These are phyloP conservation scores for Carapus acus DNA, from an alignment of 2,797 vertebrate genomes.

Conservation along the genomic window DNA sequence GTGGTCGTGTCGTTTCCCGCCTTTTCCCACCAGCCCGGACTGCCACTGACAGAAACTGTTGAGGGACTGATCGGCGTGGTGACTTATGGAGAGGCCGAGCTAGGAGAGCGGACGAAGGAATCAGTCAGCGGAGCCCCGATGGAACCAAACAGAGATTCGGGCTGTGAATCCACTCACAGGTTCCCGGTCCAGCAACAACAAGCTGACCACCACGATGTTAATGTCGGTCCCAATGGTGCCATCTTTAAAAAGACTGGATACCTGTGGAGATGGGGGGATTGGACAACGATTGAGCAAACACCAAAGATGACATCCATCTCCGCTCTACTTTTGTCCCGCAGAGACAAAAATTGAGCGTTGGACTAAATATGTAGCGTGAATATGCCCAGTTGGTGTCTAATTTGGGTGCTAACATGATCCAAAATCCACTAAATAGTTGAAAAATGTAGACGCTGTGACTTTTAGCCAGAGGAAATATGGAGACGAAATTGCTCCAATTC, in stretches of 20 bases:
- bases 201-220: conserved; percentile 91
- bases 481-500: neutral
- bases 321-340: neutral
- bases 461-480: too few species aligned
- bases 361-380: too few species aligned
- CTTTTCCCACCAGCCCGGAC: conserved; percentile 86
- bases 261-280: conserved; percentile 63
- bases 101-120: conserved; percentile 51
- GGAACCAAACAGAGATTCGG: neutral
- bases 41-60: conserved; percentile 99
- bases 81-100: conserved; percentile 88
- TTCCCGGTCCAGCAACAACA: conserved; percentile 90
- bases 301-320: neutral
- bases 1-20: conserved; percentile 90
- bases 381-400: neutral
- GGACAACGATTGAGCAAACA: neutral
- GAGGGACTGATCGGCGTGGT: conserved; percentile 94
- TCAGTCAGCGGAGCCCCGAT: too few species aligned
- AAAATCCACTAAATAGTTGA: too few species aligned
- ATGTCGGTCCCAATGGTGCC: conserved; percentile 96
- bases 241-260: conserved; percentile 97
- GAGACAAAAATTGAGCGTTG: neutral
- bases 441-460: too few species aligned
- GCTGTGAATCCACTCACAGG: conserved; percentile 77
- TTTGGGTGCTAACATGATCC: too few species aligned